Base-by-base conservation (phyloP, 2,797 vertebrate species). In the Peromyscus attwateri region DNA sequence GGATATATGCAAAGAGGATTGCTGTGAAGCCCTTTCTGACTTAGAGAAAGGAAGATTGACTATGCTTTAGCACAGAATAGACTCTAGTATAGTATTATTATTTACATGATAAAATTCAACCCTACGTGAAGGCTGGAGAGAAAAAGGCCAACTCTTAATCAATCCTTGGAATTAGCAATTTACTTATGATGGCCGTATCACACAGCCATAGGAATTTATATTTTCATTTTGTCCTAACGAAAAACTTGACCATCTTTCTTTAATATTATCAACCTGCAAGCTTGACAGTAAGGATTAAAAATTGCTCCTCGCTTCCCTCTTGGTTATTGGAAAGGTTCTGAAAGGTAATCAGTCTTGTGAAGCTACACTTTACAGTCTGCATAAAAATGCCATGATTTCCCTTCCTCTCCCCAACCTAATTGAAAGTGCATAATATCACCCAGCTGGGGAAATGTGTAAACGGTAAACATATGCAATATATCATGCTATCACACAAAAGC, bases 221-320 rank as follows among this genome's bases (percentile, higher is more conserved):
- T 97, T 98, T 98, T 95, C 89, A 97, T 97, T 98, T 98, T 97
- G 98, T 98, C 77, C 97, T 88, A 96, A 97, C 96, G 97, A 97
- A 98, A 98, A 98, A 97, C 92, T 95, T 98, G 97, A 98, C 98
- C 98, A 97, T 98, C 98, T 98, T 98, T 98, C 97, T 98, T 98
- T 98, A 98, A 98, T 94, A 96, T 98, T 98, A 98, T 98, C 98
- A 98, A 98, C 98, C 96, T 98, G 97, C 98, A 98, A 98, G 95
- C 96, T 96, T 99, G 98, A 99, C 98, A 98, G 98, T 98, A 99
- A 98, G 98, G 98, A 99, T 99, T 99, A 99, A 99, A 98, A 98
- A 98, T 98, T 98, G 98, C 97, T 98, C 98, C 97, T 98, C 98
- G 97, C 96, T 99, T 98, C 96, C 97, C 97, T 98, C 98, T 98